A percentile compares a stretch with the other conserved stretches of the same genome.
Conservation (phyloP, 2,888 invertebrate genomes). For the Eurois occulta region DNA sequence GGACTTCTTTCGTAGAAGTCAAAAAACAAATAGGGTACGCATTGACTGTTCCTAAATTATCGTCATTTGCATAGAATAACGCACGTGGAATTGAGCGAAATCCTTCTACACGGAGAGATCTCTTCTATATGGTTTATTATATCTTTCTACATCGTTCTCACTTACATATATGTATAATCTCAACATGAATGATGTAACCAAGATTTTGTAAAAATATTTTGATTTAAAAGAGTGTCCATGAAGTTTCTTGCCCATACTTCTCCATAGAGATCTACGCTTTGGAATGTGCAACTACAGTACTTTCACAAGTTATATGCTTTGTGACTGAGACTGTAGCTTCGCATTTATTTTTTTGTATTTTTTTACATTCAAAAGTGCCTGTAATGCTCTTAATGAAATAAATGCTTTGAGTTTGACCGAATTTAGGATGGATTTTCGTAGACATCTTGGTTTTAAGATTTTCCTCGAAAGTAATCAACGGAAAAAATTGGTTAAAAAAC, state of each 20-base stretch:
- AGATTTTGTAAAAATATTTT: neutral
- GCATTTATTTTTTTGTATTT: too few species aligned
- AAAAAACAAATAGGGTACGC: neutral
- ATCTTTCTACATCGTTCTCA: neutral
- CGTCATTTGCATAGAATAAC: conserved; percentile 14
- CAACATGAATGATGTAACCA: neutral
- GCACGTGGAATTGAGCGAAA: neutral
- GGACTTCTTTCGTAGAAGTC: neutral
- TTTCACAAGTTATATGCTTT: neutral
- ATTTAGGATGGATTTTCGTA: neutral
- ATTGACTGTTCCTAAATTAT: neutral
- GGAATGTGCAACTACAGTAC: neutral
- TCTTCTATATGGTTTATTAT: neutral
- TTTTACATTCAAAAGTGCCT: too few species aligned
- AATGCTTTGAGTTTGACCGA: neutral
- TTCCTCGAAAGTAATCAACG: neutral
- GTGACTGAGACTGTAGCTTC: neutral
- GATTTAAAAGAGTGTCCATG: neutral
- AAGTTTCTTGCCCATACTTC: neutral
- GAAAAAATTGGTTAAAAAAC: neutral
- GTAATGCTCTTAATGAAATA: neutral
- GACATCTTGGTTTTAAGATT: neutral
- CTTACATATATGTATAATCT: neutral
- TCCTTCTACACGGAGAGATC: neutral
- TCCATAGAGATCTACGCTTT: neutral